Percentiles rank a stretch among this genome's conserved stretches.
phyloP scores from a whole-genome alignment of 2,888 invertebrate genomes.

The Ectobius pallidus region DNA sequence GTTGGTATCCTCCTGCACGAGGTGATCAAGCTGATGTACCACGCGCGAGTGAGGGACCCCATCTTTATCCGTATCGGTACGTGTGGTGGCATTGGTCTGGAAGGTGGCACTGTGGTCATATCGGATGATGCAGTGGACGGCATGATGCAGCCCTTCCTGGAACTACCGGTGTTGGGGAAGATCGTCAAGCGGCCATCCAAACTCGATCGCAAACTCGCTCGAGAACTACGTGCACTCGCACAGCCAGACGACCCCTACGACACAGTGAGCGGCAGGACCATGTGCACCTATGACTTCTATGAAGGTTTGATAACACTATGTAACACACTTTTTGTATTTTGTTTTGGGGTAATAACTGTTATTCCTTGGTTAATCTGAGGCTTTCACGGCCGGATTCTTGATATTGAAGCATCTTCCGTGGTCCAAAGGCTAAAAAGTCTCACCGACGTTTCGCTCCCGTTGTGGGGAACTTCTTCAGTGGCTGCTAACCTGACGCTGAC shows the following conservation, averaged over 20 bases:
- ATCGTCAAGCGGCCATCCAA: slow-evolving; percentile 80
- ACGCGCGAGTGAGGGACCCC: slow-evolving; percentile 86
- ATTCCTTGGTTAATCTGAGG: too few species aligned
- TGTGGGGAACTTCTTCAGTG: too few species aligned
- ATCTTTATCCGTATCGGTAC: slow-evolving; percentile 92
- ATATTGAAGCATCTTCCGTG: too few species aligned
- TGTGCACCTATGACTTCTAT: slow-evolving; percentile 98
- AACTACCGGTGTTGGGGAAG: slow-evolving; percentile 88
- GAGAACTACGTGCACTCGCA: slow-evolving; percentile 78
- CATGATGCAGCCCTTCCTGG: slow-evolving; percentile 77
- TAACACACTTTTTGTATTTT: not conserved
- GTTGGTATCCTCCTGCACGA: slow-evolving; percentile 95
- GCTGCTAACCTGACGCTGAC: too few species aligned
- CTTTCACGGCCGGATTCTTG: too few species aligned
- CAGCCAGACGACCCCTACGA: slow-evolving; percentile 83
- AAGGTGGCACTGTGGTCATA: slow-evolving; percentile 92
- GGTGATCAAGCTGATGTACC: slow-evolving; percentile 94
- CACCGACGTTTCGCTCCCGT: too few species aligned
- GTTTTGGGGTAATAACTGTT: not conserved
- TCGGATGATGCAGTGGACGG: slow-evolving; percentile 93
- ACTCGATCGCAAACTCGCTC: slow-evolving; percentile 78
- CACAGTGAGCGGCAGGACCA: slow-evolving; percentile 88
- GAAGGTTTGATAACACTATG: slow-evolving; percentile 72
- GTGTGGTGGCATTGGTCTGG: slow-evolving; percentile 91
- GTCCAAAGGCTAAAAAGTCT: too few species aligned